Evolutionary conservation across 2,113 vertebrate genomes (phyloP), one percentile per base, ranked within the genome.

Genomic region (Blennius ocellaris): DNA sequence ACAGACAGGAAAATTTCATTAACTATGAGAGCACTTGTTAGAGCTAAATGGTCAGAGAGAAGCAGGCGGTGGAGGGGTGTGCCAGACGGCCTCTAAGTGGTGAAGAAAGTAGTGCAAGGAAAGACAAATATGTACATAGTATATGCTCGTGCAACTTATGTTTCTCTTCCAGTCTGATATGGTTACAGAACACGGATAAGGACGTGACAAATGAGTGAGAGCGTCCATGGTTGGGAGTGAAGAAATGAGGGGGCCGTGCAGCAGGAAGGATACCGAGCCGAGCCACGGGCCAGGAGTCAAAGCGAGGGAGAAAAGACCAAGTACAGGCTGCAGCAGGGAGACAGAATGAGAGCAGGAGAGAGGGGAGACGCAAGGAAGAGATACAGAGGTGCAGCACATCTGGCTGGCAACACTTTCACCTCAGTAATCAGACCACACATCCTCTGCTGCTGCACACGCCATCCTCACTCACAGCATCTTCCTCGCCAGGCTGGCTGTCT

Each of bases 1-100:
- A 76, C 59, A 89, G 91, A 92, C 91, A 79, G 80, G 85, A 69
- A 91, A 85, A 90, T 90, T 92, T 90, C 88, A 91, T 92, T 90
- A 89, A 89, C 80, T 81, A 80, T 79, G 75, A 87, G 91, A 82
- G 81, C 89, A 91, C 91, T 92, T 92, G 88, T 89, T 91, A 82
- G 81, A 84, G 85, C 80, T 92, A 91, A 92, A 91, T 87, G 90
- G 81, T 85, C 78, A 77, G 73, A 83, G 83, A 76, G 83, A 61
- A 74, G 76, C n/a, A 68, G 77, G 78, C 76, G 83, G 72, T 69
- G 65, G 63, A 38, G 60, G 16, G 64, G 38, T 17, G 64, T 56
- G 57, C 30, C 15, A 61, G 55, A 11, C 39, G 41, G 48, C 51
- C 57, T 66, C 52, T 65, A 57, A 52, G 30, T 55, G 53, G 65